These are phyloP conservation scores for Tipula lateralis DNA, from an alignment of 2,888 invertebrate species.

Conservation along the genomic window DNA sequence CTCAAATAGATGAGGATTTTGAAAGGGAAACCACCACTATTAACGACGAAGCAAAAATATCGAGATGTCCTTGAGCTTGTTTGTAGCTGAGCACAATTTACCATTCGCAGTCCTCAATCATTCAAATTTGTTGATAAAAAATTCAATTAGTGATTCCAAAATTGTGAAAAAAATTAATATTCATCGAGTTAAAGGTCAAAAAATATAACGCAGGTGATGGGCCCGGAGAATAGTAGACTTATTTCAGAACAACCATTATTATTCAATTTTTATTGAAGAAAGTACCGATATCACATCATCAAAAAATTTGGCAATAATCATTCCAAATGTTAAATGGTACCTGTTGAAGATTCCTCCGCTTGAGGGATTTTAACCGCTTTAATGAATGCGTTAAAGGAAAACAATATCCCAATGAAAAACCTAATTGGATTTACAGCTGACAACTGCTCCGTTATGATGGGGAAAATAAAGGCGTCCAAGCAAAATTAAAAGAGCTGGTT, in stretches of 20 bases:
- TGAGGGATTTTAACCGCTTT: too few species aligned
- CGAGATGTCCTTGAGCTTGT: slow-evolving; percentile 12
- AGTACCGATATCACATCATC: slow-evolving; percentile 30
- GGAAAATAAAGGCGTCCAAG: slow-evolving; percentile 29
- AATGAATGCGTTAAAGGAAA: too few species aligned
- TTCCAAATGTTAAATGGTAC: slow-evolving; percentile 32
- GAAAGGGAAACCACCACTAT: not conserved
- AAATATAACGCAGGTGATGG: slow-evolving; percentile 30
- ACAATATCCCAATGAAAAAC: too few species aligned
- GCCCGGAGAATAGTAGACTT: slow-evolving; percentile 30
- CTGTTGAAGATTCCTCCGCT: too few species aligned
- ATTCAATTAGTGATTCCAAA: too few species aligned
- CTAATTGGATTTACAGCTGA: too few species aligned
- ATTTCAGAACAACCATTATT: slow-evolving; percentile 30
- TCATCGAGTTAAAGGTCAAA: too few species aligned
- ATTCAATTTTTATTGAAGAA: slow-evolving; percentile 33
- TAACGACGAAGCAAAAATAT: slow-evolving; percentile 25
- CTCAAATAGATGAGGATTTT: not conserved
- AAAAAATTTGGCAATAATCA: slow-evolving; percentile 31
- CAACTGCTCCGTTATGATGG: too few species aligned
- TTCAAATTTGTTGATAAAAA: slow-evolving; percentile 29
- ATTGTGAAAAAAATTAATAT: slow-evolving; percentile 29
- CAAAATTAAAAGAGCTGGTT: not conserved
- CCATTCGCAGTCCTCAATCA: slow-evolving; percentile 30
- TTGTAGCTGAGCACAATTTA: too few species aligned